Evolutionary conservation across 2,113 vertebrate species (phyloP).

Genomic region (Maccullochella peelii): DNA sequence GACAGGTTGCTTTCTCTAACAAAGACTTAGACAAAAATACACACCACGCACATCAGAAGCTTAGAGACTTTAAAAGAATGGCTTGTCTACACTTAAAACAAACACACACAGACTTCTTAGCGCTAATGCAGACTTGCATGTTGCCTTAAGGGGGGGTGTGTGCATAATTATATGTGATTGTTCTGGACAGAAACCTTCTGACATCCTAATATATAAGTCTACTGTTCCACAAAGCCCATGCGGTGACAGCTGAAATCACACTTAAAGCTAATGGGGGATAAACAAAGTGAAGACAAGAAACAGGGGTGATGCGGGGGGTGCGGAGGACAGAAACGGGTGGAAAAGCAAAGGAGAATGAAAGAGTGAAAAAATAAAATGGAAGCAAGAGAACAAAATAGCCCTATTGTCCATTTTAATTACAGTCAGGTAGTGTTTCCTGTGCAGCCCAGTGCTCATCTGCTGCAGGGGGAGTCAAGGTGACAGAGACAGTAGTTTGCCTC

Average conservation of each 20-base stretch:
- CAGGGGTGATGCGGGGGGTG: constrained; percentile 10
- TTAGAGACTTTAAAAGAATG: constrained; percentile 55
- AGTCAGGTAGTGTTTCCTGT: constrained; percentile 69
- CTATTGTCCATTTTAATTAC: constrained; percentile 61
- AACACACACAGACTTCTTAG: constrained; percentile 48
- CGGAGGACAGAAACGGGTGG: not conserved
- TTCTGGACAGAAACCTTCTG: constrained; percentile 60
- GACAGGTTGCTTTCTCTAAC: constrained; percentile 65
- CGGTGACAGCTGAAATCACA: constrained; percentile 47
- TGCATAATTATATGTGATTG: constrained; percentile 46
- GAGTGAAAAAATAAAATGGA: constrained; percentile 6
- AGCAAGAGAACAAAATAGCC: constrained; percentile 32
- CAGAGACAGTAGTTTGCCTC: constrained; percentile 73
- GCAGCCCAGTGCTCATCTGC: constrained; percentile 58
- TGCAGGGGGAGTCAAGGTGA: constrained; percentile 80
- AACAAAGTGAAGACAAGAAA: constrained; percentile 36
- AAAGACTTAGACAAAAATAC: constrained; percentile 66
- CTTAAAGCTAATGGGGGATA: constrained; percentile 41
- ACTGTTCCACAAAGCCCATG: constrained; percentile 17
- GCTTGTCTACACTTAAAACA: constrained; percentile 62
- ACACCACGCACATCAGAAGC: constrained; percentile 51
- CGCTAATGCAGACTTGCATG: constrained; percentile 32
- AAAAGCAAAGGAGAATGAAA: constrained; percentile 9
- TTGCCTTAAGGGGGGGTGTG: constrained; percentile 21
- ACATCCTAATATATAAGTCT: constrained; percentile 47